Percentiles rank a stretch among this genome's conserved stretches.
These are phyloP conservation scores for Galagoides demidoff DNA, from an alignment of 2,797 vertebrate genomes.

Conservation along the genomic window DNA sequence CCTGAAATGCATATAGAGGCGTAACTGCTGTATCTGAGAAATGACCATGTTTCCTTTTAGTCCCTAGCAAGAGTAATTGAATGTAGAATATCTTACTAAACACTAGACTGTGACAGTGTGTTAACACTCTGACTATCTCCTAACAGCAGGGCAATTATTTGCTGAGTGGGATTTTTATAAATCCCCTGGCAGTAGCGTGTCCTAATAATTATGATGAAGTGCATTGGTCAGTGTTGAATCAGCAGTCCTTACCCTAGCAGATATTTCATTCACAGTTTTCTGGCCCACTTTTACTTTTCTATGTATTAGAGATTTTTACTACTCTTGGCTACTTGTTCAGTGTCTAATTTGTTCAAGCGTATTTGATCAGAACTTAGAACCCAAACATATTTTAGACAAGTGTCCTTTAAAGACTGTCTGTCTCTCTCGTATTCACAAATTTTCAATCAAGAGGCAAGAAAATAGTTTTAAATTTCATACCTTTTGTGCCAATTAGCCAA, in stretches of 20 bases:
- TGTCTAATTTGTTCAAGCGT: conserved; percentile 39
- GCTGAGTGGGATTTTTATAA: conserved; percentile 94
- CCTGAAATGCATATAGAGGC: conserved; percentile 80
- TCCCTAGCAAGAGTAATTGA: conserved; percentile 89
- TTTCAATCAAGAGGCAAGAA: not conserved
- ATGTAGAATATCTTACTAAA: conserved; percentile 90
- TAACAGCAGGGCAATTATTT: conserved; percentile 93
- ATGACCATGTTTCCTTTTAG: conserved; percentile 86
- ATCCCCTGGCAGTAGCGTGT: conserved; percentile 90
- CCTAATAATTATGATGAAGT: conserved; percentile 96
- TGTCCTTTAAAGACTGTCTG: not conserved
- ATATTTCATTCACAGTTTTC: conserved; percentile 87
- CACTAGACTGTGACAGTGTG: conserved; percentile 87
- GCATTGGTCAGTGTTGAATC: conserved; percentile 95
- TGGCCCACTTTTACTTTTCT: conserved; percentile 87
- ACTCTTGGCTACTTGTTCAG: conserved; percentile 47
- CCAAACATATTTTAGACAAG: conserved; percentile 47
- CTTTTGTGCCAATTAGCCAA: not conserved
- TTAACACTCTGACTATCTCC: conserved; percentile 89
- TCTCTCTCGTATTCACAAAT: not conserved
- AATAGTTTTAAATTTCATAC: conserved; percentile 64
- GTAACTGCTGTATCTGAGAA: conserved; percentile 85
- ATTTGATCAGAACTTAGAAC: not conserved
- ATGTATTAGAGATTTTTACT: conserved; percentile 79
- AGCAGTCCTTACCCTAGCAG: conserved; percentile 88